Percentiles rank a stretch among this genome's conserved stretches.
These are phyloP conservation scores for Lepidurus arcticus DNA, from an alignment of 1,140 invertebrate genomes.

Conservation along the genomic window DNA sequence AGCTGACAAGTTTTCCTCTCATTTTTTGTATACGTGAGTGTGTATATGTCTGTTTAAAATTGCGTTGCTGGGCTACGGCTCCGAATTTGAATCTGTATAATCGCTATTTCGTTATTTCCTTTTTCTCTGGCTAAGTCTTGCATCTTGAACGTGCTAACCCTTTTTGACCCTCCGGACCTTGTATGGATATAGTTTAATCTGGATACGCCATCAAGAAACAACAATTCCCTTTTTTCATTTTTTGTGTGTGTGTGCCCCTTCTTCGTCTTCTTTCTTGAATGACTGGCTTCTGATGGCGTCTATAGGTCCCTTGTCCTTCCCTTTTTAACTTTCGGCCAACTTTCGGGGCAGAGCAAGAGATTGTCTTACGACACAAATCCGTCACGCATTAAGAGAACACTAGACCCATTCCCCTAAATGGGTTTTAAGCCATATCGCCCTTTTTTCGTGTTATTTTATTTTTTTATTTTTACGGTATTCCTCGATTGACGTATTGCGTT, in stretches of 20 bases:
- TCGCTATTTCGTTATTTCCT: neutral
- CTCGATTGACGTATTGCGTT: neutral
- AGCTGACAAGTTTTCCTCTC: constrained; percentile 11
- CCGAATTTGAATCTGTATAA: neutral
- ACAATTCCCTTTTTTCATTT: neutral
- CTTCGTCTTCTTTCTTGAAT: neutral
- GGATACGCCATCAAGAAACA: constrained; percentile 13
- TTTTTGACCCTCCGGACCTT: constrained; percentile 4
- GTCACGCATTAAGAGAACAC: neutral
- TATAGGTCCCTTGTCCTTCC: neutral
- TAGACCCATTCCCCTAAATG: neutral
- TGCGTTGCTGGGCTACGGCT: neutral
- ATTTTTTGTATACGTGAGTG: constrained; percentile 16
- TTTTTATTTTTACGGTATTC: neutral
- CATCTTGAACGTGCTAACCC: neutral
- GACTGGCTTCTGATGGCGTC: neutral
- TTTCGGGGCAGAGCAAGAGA: neutral
- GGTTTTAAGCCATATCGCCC: neutral
- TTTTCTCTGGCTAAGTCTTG: neutral
- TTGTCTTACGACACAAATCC: neutral
- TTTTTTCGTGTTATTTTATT: neutral
- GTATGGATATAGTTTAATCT: constrained; percentile 5
- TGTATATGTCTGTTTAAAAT: constrained; percentile 15
- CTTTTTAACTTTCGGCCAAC: neutral
- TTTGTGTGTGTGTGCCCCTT: too few relatives aligned